phyloP scores from a whole-genome alignment of 2,113 vertebrate genomes.

The Lepus europaeus region DNA sequence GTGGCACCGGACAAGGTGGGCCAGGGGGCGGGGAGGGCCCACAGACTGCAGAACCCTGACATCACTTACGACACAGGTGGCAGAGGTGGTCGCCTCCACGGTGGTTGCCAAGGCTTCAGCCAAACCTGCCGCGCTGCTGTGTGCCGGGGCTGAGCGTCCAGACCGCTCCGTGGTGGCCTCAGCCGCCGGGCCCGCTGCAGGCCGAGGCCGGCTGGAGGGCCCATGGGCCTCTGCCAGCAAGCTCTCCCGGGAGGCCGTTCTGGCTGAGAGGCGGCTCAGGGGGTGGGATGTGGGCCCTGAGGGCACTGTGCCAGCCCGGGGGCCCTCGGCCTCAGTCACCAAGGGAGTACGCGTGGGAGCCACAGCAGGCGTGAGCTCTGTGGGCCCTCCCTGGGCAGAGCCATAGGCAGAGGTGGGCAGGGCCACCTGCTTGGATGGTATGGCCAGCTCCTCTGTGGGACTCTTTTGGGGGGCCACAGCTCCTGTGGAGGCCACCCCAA shows the following conservation, averaged over 20 bases:
- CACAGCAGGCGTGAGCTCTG: fast-evolving
- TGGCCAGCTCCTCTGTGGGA: slow-evolving; percentile 74
- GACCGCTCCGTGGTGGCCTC: slow-evolving; percentile 74
- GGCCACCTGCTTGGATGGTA: slow-evolving; percentile 79
- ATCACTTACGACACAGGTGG: slow-evolving; percentile 87
- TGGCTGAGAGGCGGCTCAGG: slow-evolving; percentile 33
- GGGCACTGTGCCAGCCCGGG: neutral
- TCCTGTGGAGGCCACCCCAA: neutral
- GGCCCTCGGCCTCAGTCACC: neutral
- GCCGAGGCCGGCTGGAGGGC: slow-evolving; percentile 25
- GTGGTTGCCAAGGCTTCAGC: slow-evolving; percentile 60
- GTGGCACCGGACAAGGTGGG: neutral
- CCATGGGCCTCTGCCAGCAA: slow-evolving; percentile 39
- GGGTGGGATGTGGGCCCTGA: slow-evolving; percentile 36
- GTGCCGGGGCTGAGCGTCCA: slow-evolving; percentile 64
- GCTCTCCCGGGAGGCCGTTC: slow-evolving; percentile 62
- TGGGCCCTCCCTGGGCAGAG: slow-evolving; percentile 39
- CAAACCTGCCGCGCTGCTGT: neutral
- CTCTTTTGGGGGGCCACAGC: slow-evolving; percentile 65
- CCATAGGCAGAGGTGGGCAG: slow-evolving; percentile 69
- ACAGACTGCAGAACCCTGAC: neutral
- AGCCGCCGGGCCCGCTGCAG: slow-evolving; percentile 55
- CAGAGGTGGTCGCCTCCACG: slow-evolving; percentile 67
- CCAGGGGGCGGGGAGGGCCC: neutral
- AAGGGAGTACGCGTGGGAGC: neutral